Evolutionary conservation across 2,113 vertebrate genomes (phyloP).

Genomic region (Bubo scandiacus): DNA sequence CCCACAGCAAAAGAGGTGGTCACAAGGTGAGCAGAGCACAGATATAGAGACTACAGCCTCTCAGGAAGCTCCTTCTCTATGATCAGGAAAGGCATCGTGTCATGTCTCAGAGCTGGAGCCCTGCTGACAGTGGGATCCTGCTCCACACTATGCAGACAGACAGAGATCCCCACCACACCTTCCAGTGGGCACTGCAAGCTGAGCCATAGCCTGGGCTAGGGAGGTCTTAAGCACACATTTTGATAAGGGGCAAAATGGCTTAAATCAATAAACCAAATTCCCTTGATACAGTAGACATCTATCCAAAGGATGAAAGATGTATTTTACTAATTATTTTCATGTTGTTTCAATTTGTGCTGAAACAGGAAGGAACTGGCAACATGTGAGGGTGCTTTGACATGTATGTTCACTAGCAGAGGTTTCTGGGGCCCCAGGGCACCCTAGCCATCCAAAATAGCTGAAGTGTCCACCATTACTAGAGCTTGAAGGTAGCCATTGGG

Average conservation of each 20-base stretch:
- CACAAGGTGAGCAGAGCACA: background rate
- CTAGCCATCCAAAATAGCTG: background rate
- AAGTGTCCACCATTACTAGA: background rate
- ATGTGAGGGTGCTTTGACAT: background rate
- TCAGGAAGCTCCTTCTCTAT: background rate
- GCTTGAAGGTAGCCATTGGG: background rate
- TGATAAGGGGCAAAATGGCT: background rate
- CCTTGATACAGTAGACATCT: background rate
- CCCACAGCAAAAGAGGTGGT: background rate
- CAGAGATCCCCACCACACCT: rapidly evolving
- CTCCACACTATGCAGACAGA: rapidly evolving
- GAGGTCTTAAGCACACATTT: background rate
- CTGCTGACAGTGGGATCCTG: rapidly evolving
- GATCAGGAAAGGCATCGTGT: background rate
- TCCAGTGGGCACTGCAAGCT: background rate
- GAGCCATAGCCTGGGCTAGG: background rate
- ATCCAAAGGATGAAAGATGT: background rate
- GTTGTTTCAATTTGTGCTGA: background rate
- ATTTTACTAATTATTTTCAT: background rate
- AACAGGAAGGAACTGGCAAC: background rate
- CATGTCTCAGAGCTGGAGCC: background rate
- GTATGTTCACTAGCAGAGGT: rapidly evolving
- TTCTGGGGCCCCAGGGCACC: background rate
- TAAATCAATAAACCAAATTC: background rate
- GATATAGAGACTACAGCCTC: background rate